phyloP scores from a whole-genome alignment of 2,888 invertebrate genomes.

The Dinocampus coccinellae region DNA sequence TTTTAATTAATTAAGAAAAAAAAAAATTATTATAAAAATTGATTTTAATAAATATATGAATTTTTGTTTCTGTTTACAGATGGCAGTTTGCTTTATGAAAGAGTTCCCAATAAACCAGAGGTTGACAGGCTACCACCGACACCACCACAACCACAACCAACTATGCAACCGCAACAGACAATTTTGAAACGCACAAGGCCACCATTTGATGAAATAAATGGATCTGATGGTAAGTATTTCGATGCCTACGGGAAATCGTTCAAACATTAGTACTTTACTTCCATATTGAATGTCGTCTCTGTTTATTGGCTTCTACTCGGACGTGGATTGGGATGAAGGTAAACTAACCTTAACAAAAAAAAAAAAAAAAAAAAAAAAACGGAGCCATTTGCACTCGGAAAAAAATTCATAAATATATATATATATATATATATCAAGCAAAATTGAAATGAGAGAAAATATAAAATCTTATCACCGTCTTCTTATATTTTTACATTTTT shows the following conservation, averaged over 20 bases:
- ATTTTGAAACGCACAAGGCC: constrained; percentile 81
- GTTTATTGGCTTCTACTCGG: constrained; percentile 74
- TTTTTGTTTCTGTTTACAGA: too few relatives aligned
- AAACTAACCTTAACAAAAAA: constrained; percentile 37
- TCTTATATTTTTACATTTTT: too few relatives aligned
- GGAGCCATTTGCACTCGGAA: constrained; percentile 13
- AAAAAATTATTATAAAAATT: not conserved
- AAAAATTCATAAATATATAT: constrained; percentile 18
- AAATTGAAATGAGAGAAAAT: not conserved
- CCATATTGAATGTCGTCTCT: constrained; percentile 65
- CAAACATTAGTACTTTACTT: constrained; percentile 16
- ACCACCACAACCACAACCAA: constrained; percentile 65
- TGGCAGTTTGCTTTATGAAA: constrained; percentile 89
- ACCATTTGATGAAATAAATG: constrained; percentile 90
- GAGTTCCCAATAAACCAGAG: constrained; percentile 84
- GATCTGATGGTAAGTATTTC: constrained; percentile 84
- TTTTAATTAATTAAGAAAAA: not conserved
- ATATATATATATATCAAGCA: not conserved
- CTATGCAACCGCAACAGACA: constrained; percentile 68
- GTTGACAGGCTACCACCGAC: constrained; percentile 77
- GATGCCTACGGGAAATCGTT: not conserved
- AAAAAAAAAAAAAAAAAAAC: constrained; percentile 56
- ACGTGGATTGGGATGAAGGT: constrained; percentile 77
- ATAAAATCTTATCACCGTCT: too few relatives aligned
- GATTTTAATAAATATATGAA: too few relatives aligned